Conservation (phyloP, 2,888 invertebrate species). For the Ypsolopha sequella region DNA sequence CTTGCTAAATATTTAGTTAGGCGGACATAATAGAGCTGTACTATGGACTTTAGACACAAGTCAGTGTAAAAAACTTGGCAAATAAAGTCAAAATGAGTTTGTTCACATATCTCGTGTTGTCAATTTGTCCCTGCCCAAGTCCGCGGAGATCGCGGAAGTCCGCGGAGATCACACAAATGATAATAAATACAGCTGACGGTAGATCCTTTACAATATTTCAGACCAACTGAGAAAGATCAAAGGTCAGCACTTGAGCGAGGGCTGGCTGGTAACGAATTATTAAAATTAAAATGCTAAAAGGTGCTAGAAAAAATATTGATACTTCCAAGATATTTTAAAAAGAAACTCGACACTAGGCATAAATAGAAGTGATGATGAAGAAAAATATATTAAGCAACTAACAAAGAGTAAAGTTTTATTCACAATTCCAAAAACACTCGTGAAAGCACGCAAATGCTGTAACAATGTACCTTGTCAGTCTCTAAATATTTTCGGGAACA, state of each 20-base stretch:
- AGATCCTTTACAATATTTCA: slow-evolving; percentile 9
- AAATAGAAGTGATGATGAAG: too few species aligned
- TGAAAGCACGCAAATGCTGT: slow-evolving; percentile 5
- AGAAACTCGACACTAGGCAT: too few species aligned
- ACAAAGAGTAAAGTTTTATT: background rate
- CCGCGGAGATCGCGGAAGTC: slow-evolving; percentile 13
- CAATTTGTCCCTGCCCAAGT: slow-evolving; percentile 22
- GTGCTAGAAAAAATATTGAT: too few species aligned
- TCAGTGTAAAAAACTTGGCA: too few species aligned
- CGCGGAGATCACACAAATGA: slow-evolving; percentile 11
- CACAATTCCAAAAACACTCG: background rate
- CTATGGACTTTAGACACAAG: too few species aligned
- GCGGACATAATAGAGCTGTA: too few species aligned
- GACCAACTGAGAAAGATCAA: slow-evolving; percentile 1
- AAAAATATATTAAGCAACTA: background rate
- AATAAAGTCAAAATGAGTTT: too few species aligned
- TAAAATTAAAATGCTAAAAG: too few species aligned
- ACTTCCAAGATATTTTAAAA: too few species aligned
- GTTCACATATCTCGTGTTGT: background rate
- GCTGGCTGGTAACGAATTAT: too few species aligned
- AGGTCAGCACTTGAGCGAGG: background rate
- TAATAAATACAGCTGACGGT: slow-evolving; percentile 10
- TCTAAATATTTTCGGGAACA: background rate
- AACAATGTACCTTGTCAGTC: slow-evolving; percentile 1
- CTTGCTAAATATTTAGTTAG: too few species aligned